phyloP scores from a whole-genome alignment of 2,888 invertebrate genomes.

The Barypeithes pellucidus region DNA sequence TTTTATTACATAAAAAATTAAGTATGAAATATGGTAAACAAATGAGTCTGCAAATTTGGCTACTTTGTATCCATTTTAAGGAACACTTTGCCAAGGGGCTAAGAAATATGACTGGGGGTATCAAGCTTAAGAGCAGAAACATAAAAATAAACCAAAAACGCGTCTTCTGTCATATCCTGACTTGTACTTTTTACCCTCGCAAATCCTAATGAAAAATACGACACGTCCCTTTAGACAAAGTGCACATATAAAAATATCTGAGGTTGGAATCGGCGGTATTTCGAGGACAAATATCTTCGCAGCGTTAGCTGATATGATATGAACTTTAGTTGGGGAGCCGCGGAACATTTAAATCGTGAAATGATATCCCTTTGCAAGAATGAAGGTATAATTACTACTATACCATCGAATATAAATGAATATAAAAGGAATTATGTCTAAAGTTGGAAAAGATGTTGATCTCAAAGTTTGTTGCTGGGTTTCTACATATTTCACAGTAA shows the following conservation, averaged over 20 bases:
- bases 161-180: slow-evolving; percentile 60
- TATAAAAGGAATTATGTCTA: too few relatives aligned
- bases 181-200: slow-evolving; percentile 60
- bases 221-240: slow-evolving; percentile 68
- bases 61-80: slow-evolving; percentile 41
- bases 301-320: slow-evolving; percentile 32
- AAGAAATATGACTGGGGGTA: slow-evolving; percentile 52
- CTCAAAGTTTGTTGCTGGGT: too few relatives aligned
- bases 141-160: slow-evolving; percentile 59
- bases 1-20: neutral
- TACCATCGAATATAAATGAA: too few relatives aligned
- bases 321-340: slow-evolving; percentile 38
- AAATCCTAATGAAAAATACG: slow-evolving; percentile 62
- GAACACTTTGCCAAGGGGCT: slow-evolving; percentile 30
- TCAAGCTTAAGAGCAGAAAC: slow-evolving; percentile 55
- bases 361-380: too few relatives aligned
- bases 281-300: slow-evolving; percentile 50
- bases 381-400: too few relatives aligned
- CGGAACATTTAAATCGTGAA: neutral
- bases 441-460: too few relatives aligned
- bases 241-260: slow-evolving; percentile 69
- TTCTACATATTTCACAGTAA: too few relatives aligned
- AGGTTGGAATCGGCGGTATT: slow-evolving; percentile 67
- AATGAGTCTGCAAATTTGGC: slow-evolving; percentile 36
- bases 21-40: slow-evolving; percentile 31